phyloP scores from a whole-genome alignment of 2,888 invertebrate species.

The Elmis aenea region DNA sequence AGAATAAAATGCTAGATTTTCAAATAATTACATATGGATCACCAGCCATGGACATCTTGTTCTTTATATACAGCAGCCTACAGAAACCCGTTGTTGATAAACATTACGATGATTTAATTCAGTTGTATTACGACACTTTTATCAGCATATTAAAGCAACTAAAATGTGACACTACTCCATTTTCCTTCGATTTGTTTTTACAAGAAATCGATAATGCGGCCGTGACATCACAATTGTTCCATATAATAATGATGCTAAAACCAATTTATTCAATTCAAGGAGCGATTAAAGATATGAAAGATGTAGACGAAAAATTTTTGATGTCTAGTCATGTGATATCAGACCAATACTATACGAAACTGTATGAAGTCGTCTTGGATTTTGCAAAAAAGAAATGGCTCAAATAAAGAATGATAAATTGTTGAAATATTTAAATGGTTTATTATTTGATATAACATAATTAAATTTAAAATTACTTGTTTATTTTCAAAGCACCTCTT shows the following conservation, averaged over 20 bases:
- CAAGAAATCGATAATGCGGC: conserved; percentile 41
- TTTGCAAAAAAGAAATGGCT: conserved; percentile 9
- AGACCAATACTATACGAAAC: not conserved
- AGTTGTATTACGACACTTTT: conserved; percentile 48
- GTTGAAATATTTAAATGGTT: too few relatives aligned
- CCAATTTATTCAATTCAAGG: conserved; percentile 41
- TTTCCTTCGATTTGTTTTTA: conserved; percentile 40
- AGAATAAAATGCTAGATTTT: conserved; percentile 51
- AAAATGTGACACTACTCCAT: conserved; percentile 31
- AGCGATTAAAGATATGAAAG: conserved; percentile 38
- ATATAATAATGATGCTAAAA: conserved; percentile 44
- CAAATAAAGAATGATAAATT: too few relatives aligned
- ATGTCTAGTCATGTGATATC: not conserved
- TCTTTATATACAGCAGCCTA: conserved; percentile 51
- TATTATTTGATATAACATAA: too few relatives aligned
- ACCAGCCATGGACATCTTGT: conserved; percentile 50
- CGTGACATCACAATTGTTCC: conserved; percentile 38
- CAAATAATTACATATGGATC: conserved; percentile 51
- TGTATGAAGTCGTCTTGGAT: not conserved
- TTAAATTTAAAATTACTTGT: too few relatives aligned
- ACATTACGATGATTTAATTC: conserved; percentile 46
- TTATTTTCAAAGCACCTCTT: too few relatives aligned
- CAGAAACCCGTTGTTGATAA: conserved; percentile 38
- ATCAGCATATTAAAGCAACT: conserved; percentile 38
- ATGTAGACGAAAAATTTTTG: conserved; percentile 23